Evolutionary conservation across 2,797 vertebrate species (phyloP).

Genomic region (Lepilemur septentrionalis): DNA sequence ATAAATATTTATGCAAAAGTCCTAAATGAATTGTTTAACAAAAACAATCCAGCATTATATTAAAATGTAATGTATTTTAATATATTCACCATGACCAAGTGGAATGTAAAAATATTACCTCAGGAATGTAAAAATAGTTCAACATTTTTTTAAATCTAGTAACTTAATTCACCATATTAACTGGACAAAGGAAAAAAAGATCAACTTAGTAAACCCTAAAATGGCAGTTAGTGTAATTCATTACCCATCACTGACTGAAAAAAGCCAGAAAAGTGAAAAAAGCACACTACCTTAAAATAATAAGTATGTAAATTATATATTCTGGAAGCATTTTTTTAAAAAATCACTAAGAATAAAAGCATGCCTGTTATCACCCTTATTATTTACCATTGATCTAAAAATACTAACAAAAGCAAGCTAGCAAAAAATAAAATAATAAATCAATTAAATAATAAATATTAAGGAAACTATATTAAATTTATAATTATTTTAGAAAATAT

Average conservation of each 20-base stretch:
- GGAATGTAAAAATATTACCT: not conserved
- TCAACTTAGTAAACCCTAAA: not conserved
- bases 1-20: conserved; percentile 23
- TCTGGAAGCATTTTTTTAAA: conserved; percentile 28
- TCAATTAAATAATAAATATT: not conserved
- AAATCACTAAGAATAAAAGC: not conserved
- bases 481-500: not conserved
- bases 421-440: conserved; percentile 10
- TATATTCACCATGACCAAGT: not conserved
- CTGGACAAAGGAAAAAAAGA: not conserved
- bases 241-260: not conserved
- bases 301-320: not conserved
- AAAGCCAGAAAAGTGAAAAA: conserved; percentile 29
- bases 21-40: not conserved
- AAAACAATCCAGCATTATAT: not conserved
- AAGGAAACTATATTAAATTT: not conserved
- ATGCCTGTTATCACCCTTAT: not conserved
- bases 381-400: not conserved
- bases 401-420: not conserved
- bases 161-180: not conserved
- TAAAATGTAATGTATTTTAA: not conserved
- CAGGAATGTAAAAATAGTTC: conserved; percentile 27
- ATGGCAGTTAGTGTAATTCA: not conserved
- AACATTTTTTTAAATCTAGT: not conserved
- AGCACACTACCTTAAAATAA: not conserved